phyloP scores from a whole-genome alignment of 2,797 vertebrate species.

The Scyliorhinus canicula region DNA sequence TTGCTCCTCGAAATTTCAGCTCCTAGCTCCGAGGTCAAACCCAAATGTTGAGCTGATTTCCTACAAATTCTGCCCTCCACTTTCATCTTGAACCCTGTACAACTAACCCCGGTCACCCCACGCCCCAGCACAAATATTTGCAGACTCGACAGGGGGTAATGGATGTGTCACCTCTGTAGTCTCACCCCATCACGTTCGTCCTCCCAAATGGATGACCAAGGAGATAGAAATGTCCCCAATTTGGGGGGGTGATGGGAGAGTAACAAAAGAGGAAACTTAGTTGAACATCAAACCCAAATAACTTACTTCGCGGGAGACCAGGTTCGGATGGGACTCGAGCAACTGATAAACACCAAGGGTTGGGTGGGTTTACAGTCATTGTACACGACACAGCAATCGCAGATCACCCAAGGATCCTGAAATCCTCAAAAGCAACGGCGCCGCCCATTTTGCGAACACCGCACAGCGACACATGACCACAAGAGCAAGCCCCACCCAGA shows the following conservation, averaged over 20 bases:
- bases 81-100: neutral
- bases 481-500: neutral
- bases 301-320: neutral
- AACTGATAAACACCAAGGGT: neutral
- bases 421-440: neutral
- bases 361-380: neutral
- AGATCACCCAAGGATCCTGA: neutral
- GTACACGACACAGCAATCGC: no score
- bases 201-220: neutral
- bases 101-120: no score
- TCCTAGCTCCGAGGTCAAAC: neutral
- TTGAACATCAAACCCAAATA: no score
- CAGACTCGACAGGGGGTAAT: no score
- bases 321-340: no score
- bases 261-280: neutral
- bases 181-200: neutral
- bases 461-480: neutral
- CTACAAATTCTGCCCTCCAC: neutral
- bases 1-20: neutral
- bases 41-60: neutral
- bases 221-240: no score
- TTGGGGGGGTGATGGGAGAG: no score
- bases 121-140: no score
- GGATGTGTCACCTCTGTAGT: no score
- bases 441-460: neutral